These are phyloP conservation scores for Chaetodon auriga DNA, from an alignment of 2,113 vertebrate species.

Conservation along the genomic window DNA sequence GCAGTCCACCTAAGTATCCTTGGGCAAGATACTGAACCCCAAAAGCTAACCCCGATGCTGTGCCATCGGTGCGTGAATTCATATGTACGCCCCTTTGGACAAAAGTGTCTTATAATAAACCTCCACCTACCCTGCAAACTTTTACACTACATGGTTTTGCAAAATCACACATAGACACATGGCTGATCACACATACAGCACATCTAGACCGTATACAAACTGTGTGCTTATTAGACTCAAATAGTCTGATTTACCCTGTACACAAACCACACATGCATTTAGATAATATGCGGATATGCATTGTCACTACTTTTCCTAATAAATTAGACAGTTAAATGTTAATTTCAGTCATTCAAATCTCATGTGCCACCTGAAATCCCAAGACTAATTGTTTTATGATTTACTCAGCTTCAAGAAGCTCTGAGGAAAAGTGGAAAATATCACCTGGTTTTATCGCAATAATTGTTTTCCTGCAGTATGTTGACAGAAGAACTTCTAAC, in stretches of 20 bases:
- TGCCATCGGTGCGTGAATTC: no score
- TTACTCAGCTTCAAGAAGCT: background rate
- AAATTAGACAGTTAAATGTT: background rate
- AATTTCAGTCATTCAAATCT: conserved; percentile 2
- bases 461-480: background rate
- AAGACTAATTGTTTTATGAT: background rate
- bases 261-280: background rate
- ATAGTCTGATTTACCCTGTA: background rate
- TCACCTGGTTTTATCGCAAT: background rate
- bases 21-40: no score
- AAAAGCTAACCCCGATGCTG: no score
- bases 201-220: background rate
- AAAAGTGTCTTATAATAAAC: background rate
- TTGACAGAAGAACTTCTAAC: background rate
- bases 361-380: background rate
- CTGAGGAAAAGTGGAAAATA: background rate
- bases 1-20: no score
- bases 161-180: background rate
- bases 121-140: background rate
- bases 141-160: background rate
- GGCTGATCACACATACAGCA: background rate
- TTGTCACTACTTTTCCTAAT: background rate
- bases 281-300: background rate
- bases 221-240: background rate
- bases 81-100: no score